Conservation (phyloP, 1,140 invertebrate species). For the Leptinotarsa undecemlineata region DNA sequence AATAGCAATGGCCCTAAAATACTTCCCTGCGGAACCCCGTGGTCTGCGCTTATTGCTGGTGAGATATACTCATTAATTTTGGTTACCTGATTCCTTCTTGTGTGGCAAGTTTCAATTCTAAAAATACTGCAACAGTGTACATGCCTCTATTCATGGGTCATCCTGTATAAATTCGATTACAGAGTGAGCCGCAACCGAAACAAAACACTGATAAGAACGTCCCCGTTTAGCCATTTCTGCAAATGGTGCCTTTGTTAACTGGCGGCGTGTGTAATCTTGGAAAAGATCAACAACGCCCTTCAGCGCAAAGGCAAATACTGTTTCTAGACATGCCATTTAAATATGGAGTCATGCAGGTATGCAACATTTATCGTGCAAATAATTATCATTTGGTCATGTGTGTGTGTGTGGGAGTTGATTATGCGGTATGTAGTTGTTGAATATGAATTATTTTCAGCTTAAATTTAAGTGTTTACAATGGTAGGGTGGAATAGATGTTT, state of each 20-base stretch:
- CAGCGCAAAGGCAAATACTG: not conserved
- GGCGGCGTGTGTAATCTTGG: not conserved
- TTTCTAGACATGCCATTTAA: not conserved
- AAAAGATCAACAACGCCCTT: not conserved
- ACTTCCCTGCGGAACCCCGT: too few relatives aligned
- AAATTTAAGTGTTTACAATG: not conserved
- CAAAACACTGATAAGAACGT: not conserved
- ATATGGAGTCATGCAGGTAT: not conserved
- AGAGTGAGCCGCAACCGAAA: not conserved
- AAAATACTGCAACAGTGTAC: too few relatives aligned
- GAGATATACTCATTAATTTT: too few relatives aligned
- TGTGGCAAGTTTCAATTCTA: too few relatives aligned
- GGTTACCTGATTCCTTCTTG: too few relatives aligned
- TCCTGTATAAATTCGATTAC: too few relatives aligned
- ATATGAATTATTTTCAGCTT: not conserved
- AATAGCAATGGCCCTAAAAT: too few relatives aligned
- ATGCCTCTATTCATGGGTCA: too few relatives aligned
- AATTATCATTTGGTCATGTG: not conserved
- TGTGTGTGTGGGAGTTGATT: not conserved
- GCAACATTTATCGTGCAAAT: conserved; percentile 5
- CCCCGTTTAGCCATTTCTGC: not conserved
- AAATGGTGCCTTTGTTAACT: not conserved
- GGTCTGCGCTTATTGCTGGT: too few relatives aligned
- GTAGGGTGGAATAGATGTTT: too few relatives aligned
- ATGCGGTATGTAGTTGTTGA: not conserved